A percentile compares a stretch with the other conserved stretches of the same genome.
Evolutionary conservation across 2,888 invertebrate species (phyloP).

Genomic region (Dorcus hopei): DNA sequence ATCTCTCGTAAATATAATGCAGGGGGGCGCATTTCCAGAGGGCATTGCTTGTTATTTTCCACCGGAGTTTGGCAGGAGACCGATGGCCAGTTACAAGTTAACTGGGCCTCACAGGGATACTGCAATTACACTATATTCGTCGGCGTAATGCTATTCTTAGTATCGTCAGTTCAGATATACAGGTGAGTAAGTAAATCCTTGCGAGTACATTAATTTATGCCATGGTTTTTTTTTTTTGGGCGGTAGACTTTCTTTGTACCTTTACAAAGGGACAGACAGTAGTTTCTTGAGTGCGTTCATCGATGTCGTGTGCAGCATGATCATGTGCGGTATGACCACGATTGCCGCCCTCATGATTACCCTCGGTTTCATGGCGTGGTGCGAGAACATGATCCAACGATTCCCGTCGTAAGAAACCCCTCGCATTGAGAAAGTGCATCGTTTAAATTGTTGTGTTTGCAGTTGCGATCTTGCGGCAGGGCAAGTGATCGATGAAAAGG

Average conservation of each 20-base stretch:
- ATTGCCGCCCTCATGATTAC: slow-evolving; percentile 82
- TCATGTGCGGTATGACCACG: slow-evolving; percentile 71
- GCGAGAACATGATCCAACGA: slow-evolving; percentile 78
- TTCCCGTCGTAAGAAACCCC: slow-evolving; percentile 69
- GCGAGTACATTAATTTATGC: not conserved
- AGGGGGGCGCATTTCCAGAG: slow-evolving; percentile 54
- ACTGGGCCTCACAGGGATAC: slow-evolving; percentile 81
- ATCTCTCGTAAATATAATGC: not conserved
- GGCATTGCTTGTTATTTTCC: slow-evolving; percentile 86
- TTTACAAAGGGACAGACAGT: slow-evolving; percentile 78
- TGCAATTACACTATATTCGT: slow-evolving; percentile 86
- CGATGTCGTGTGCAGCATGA: slow-evolving; percentile 74
- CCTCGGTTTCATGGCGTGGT: slow-evolving; percentile 90
- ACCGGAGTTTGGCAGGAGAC: slow-evolving; percentile 78
- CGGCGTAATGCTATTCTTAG: slow-evolving; percentile 69
- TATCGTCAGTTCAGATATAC: slow-evolving; percentile 78
- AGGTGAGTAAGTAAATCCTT: slow-evolving; percentile 46
- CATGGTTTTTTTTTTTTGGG: slow-evolving; percentile 11
- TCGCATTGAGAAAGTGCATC: slow-evolving; percentile 1
- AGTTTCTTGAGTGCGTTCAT: slow-evolving; percentile 86
- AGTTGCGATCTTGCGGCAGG: slow-evolving; percentile 81
- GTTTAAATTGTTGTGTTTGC: slow-evolving; percentile 11
- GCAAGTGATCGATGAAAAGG: slow-evolving; percentile 77
- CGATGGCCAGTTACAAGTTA: slow-evolving; percentile 76
- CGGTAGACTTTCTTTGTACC: slow-evolving; percentile 62